These are phyloP conservation scores for Unio pictorum DNA, from an alignment of 2,888 invertebrate species.

Conservation along the genomic window DNA sequence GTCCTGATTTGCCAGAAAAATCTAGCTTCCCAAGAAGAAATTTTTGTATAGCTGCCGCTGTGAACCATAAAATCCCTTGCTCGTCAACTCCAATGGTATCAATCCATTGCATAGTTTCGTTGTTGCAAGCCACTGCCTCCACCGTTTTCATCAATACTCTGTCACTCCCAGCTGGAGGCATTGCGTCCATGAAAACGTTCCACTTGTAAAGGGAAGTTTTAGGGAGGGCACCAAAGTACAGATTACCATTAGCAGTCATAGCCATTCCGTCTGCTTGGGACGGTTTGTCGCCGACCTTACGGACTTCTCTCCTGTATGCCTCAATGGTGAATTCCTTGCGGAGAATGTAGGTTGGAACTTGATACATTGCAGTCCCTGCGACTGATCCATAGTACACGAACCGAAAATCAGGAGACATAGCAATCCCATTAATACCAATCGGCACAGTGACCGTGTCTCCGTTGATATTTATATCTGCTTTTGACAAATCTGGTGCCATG, in stretches of 20 bases:
- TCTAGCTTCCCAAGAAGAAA: slow-evolving; percentile 28
- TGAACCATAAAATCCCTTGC: slow-evolving; percentile 43
- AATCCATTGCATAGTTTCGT: slow-evolving; percentile 42
- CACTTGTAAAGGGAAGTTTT: slow-evolving; percentile 33
- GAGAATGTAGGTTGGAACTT: slow-evolving; percentile 38
- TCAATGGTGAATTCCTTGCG: slow-evolving; percentile 12
- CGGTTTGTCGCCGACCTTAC: slow-evolving; percentile 32
- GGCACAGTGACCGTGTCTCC: slow-evolving; percentile 12
- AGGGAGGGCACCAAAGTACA: slow-evolving; percentile 36
- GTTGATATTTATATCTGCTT: slow-evolving; percentile 30
- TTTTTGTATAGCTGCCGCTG: slow-evolving; percentile 35
- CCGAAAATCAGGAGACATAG: slow-evolving; percentile 43
- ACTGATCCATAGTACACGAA: slow-evolving; percentile 45
- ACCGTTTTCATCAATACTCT: slow-evolving; percentile 1
- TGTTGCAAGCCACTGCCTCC: slow-evolving; percentile 23
- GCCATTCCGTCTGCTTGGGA: slow-evolving; percentile 37
- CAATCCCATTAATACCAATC: slow-evolving; percentile 46
- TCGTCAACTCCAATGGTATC: slow-evolving; percentile 39
- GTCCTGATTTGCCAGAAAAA: slow-evolving; percentile 19
- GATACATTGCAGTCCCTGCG: slow-evolving; percentile 36
- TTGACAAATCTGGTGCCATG: slow-evolving; percentile 29
- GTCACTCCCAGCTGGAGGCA: slow-evolving; percentile 9
- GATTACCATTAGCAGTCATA: slow-evolving; percentile 26
- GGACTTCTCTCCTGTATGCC: slow-evolving; percentile 21
- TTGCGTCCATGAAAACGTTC: slow-evolving; percentile 19